phyloP scores from a whole-genome alignment of 2,888 invertebrate genomes.

The Cristatella mucedo region DNA sequence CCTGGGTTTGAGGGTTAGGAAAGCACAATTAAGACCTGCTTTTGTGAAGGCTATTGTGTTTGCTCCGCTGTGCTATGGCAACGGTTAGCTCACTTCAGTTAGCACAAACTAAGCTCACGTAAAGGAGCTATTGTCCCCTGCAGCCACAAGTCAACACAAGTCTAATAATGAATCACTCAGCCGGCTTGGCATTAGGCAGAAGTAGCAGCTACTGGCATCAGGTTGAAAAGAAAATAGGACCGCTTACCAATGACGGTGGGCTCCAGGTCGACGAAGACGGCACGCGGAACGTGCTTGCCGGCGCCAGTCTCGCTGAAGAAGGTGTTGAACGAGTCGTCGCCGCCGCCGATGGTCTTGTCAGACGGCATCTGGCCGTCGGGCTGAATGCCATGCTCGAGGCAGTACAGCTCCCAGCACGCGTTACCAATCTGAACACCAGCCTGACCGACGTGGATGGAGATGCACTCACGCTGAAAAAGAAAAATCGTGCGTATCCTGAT shows the following conservation, averaged over 20 bases:
- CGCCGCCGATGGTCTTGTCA: constrained; percentile 50
- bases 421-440: constrained; percentile 40
- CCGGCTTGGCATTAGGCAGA: no score
- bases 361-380: constrained; percentile 46
- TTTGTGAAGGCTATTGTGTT: no score
- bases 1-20: no score
- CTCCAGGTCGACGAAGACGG: constrained; percentile 81
- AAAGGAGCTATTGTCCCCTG: no score
- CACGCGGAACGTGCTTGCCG: constrained; percentile 78
- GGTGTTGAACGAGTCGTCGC: constrained; percentile 71
- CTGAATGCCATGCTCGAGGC: constrained; percentile 40
- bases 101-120: no score
- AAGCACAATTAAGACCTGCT: no score
- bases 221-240: background rate
- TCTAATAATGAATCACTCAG: no score
- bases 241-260: constrained; percentile 68
- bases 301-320: constrained; percentile 60
- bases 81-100: no score
- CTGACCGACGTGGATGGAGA: constrained; percentile 37
- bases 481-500: no score
- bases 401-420: constrained; percentile 42
- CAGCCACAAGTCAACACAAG: no score
- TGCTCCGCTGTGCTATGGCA: no score
- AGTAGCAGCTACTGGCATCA: no score
- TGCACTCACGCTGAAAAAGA: constrained; percentile 28